A percentile compares a stretch with the other conserved stretches of the same genome.
These are phyloP conservation scores for Aurelia sp. DNA, from an alignment of 30 jellyfish, hydroid and myxozoan species.

Conservation along the genomic window DNA sequence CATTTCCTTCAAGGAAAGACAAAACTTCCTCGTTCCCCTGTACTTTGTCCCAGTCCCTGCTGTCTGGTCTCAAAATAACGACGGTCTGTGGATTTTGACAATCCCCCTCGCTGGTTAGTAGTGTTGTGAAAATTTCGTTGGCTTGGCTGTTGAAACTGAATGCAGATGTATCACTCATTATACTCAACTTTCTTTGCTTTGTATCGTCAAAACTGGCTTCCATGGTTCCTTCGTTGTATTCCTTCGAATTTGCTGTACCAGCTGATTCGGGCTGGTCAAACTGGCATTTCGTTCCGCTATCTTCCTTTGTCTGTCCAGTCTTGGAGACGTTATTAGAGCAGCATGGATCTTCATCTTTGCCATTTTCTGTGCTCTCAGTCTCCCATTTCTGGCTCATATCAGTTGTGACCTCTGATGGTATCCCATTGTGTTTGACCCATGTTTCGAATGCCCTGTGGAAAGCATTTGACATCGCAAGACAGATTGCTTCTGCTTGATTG, in stretches of 20 bases:
- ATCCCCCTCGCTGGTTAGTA: conserved; percentile 44
- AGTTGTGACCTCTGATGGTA: not conserved
- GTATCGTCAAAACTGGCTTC: not conserved
- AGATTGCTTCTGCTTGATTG: conserved; percentile 62
- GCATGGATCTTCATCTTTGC: too few species aligned
- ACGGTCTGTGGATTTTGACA: conserved; percentile 2
- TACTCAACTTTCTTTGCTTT: conserved; percentile 37
- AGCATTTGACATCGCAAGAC: conserved; percentile 60
- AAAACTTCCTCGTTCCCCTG: not conserved
- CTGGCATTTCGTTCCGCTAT: too few species aligned
- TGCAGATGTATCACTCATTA: conserved; percentile 46
- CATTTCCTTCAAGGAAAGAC: too few species aligned
- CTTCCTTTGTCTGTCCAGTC: too few species aligned
- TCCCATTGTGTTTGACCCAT: conserved; percentile 37
- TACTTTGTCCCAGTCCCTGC: conserved; percentile 2
- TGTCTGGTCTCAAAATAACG: conserved; percentile 14
- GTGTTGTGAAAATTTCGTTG: conserved; percentile 43
- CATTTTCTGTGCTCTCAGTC: too few species aligned
- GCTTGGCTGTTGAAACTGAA: conserved; percentile 72
- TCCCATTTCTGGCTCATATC: too few species aligned
- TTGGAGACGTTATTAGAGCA: too few species aligned
- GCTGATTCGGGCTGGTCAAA: not conserved
- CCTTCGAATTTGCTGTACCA: not conserved
- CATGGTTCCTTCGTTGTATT: not conserved
- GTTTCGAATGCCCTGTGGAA: conserved; percentile 65